Evolutionary conservation across 2,888 invertebrate species (phyloP), one percentile per base, ranked within the genome.

Genomic region (Eilema depressum): DNA sequence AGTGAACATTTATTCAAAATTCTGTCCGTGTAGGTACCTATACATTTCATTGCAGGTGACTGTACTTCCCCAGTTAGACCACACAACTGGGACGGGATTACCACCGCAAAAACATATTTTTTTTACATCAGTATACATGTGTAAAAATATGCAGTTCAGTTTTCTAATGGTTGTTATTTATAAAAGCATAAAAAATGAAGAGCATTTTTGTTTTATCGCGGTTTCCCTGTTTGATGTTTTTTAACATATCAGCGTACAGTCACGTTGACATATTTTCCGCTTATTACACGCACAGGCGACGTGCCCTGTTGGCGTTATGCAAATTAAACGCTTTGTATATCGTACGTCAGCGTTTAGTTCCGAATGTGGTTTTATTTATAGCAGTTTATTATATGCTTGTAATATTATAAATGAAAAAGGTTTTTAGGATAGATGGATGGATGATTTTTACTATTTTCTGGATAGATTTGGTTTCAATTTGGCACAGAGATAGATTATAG

Each of bases 271-370:
- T 53, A 53, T 53, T 53, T 53, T n/a, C 53, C 53, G 20, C 8
- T 53, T 53, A 53, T 53, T 53, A 53, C 53, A 17, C 53, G 53
- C n/a, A 53, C 20, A 53, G n/a, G 20, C 53, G 53, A 53, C 41
- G 25, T 26, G 63, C 20, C 11, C n/a, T 41, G 63, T 63, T 63
- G 25, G 41, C 63, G 25, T 63, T 63, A 63, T 41, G 63, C 63
- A 63, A 63, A 63, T 63, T 20, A 17, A 26, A 41, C 41, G 41
- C 41, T 63, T 41, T 63, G 63, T 41, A 63, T 41, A 41, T 63
- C 25, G 41, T 20, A 20, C 41, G 63, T 41, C 41, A 63, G 41
- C 41, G 26, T 41, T 63, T 63, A 63, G n/a, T n/a, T 53, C n/a
- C 5, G n/a, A 53, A 53, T 53, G 53, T 10, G 20, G 10, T n/a